Evolutionary conservation across 2,113 vertebrate genomes (phyloP), one percentile per base, ranked within the genome.

Genomic region (Stictonetta naevosa): DNA sequence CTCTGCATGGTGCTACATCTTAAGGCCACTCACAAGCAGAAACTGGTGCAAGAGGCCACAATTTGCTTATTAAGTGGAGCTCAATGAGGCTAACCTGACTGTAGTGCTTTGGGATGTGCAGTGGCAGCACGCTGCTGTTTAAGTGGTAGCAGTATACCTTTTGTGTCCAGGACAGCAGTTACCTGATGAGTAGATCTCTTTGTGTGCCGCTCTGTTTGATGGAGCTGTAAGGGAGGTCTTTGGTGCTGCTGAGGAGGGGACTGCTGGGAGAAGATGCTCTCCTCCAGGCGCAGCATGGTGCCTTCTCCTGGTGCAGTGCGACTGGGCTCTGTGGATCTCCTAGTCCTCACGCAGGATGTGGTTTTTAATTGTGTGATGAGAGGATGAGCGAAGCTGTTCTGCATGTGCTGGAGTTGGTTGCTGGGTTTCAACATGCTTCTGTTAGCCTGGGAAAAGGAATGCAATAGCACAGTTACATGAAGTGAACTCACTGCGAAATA

Each of bases 311-410:
- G 10, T 67, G 42, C 11, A 11, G 18, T 1, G 1, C 2, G 7
- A 11, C 33, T 31, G 48, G 53, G 36, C 28, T 59, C 10, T 42
- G 36, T 75, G 52, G 19, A n/a, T 80, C 29, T 83, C 19, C 38
- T 42, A 29, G 20, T 77, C 31, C 36, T 78, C 64, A 21, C 3
- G 3, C 1, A 2, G 72, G 25, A 17, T 0, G 0, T 11, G 31
- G 9, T 28, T 10, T 72, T 85, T 55, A 10, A 7, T 42, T 1
- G 0, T 58, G 16, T 52, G 20, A 3, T 40, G 29, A 31, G 23
- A 67, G 38, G 38, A 23, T 62, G 38, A 36, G 7, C 44, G 77
- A 64, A 79, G 48, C 38, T 59, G 2, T 63, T 82, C 60, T 22
- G 15, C 4, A 0, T 8, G 33, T 67, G 25, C 73, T 36, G 34